Conservation (phyloP, 2,888 invertebrate genomes). For the Heteromyza rotundicornis region DNA sequence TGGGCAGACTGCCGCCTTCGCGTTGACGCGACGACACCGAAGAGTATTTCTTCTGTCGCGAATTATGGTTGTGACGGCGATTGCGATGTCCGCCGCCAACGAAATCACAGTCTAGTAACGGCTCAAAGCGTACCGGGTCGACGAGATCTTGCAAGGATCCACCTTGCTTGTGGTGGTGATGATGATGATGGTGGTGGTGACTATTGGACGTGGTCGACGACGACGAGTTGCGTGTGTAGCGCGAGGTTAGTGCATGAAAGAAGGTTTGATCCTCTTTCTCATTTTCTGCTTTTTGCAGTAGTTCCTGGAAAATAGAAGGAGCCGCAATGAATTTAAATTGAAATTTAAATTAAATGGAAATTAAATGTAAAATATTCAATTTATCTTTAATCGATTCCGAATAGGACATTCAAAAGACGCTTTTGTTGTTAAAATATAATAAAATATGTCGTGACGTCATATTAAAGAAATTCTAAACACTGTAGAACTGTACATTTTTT, state of each 20-base stretch:
- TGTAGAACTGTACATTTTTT: too few species aligned
- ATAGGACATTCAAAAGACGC: too few species aligned
- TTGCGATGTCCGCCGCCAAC: conserved; percentile 44
- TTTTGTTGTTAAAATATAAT: too few species aligned
- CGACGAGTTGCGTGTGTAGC: conserved; percentile 50
- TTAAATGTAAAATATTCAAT: too few species aligned
- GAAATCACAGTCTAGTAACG: conserved; percentile 57
- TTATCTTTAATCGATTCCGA: too few species aligned
- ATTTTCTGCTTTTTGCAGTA: conserved; percentile 78
- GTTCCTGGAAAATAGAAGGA: conserved; percentile 67
- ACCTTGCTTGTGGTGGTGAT: conserved; percentile 64
- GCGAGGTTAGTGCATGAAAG: conserved; percentile 56
- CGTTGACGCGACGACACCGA: conserved; percentile 65
- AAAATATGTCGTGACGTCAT: too few species aligned
- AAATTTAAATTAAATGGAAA: too few species aligned
- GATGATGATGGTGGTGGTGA: conserved; percentile 29
- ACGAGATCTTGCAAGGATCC: conserved; percentile 70
- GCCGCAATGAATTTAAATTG: too few species aligned
- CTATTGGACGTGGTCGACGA: conserved; percentile 35
- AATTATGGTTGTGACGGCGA: conserved; percentile 50
- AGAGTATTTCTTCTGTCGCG: conserved; percentile 59
- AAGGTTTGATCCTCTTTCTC: conserved; percentile 67
- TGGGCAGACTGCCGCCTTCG: conserved; percentile 71
- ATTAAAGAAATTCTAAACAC: too few species aligned
- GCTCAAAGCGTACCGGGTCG: conserved; percentile 62